These are phyloP conservation scores for Lagria hirta DNA, from an alignment of 2,888 invertebrate genomes.

Conservation along the genomic window DNA sequence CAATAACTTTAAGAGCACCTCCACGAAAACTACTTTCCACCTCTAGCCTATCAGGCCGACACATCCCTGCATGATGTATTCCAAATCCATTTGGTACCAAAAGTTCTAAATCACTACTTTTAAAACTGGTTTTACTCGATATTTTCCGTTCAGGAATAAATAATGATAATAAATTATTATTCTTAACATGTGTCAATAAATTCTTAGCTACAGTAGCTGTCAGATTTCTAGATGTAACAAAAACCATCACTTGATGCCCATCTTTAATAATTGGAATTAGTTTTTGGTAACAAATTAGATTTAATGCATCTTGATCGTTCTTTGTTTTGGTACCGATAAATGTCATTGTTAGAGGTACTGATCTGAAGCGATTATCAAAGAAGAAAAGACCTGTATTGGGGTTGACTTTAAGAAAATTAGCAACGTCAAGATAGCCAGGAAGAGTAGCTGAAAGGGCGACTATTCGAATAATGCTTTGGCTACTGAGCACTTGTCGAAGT, in stretches of 20 bases:
- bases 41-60: conserved; percentile 43
- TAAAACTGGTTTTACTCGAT: conserved; percentile 69
- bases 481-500: conserved; percentile 85
- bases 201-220: conserved; percentile 87
- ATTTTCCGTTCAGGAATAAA: conserved; percentile 71
- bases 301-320: conserved; percentile 72
- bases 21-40: conserved; percentile 84
- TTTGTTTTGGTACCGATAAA: conserved; percentile 64
- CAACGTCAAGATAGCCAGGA: conserved; percentile 97
- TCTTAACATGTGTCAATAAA: conserved; percentile 78
- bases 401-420: conserved; percentile 91
- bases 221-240: conserved; percentile 97
- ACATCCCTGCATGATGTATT: conserved; percentile 95
- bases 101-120: conserved; percentile 80
- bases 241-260: conserved; percentile 96
- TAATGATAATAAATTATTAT: conserved; percentile 68
- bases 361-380: conserved; percentile 91
- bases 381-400: conserved; percentile 89
- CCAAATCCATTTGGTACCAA: conserved; percentile 86
- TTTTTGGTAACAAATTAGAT: conserved; percentile 91
- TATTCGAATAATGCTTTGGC: conserved; percentile 94
- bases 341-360: conserved; percentile 90
- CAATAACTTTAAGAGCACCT: conserved; percentile 84
- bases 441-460: conserved; percentile 96
- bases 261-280: conserved; percentile 78